Base-by-base conservation (phyloP, 2,888 invertebrate species). In the Stenodema calcarata region DNA sequence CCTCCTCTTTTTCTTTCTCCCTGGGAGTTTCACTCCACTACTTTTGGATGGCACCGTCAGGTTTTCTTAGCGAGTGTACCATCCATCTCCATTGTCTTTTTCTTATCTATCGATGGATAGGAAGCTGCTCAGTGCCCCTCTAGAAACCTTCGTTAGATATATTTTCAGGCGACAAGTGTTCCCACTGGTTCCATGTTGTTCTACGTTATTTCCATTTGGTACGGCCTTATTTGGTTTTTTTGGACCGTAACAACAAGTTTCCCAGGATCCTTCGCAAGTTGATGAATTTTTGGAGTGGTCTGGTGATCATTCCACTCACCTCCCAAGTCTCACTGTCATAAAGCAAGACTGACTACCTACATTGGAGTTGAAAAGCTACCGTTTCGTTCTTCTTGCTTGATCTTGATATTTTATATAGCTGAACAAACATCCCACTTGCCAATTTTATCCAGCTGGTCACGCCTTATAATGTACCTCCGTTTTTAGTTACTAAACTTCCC, bases 311-410 rank as follows among this genome's bases (percentile, higher is more conserved):
- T 35, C 54, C 35, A 6, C 85, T 87, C 12, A 69, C 87, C 23
- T 87, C 69, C 79, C 84, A 84, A 12, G 54, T 87, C 30, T 87
- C 70, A 23, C 84, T 70, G 14, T 44, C 79, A 28, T 85, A 85
- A 12, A 87, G 11, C 70, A 85, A 30, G 42, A 87, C 82, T 47
- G 41, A 41, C 18, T 75, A n/a, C n/a, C 50, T 7, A 87, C 73
- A 42, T 83, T 83, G 7, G 75, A n/a, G 62, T 87, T 87, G 18
- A 87, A 83, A 7, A 83, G 23, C 79, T 12, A 12, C 23, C 4
- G 16, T 27, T 70, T 70, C 28, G 6, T 70, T 18, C 28, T 70
- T 28, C 70, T 70, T 6, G 70, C 70, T 28, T 70, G 70, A 4
- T 70, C 70, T 70, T 70, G 9, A 70, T 18, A 70, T 16, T 27